Evolutionary conservation across 2,113 vertebrate genomes (phyloP).

Genomic region (Crotalus horridus): DNA sequence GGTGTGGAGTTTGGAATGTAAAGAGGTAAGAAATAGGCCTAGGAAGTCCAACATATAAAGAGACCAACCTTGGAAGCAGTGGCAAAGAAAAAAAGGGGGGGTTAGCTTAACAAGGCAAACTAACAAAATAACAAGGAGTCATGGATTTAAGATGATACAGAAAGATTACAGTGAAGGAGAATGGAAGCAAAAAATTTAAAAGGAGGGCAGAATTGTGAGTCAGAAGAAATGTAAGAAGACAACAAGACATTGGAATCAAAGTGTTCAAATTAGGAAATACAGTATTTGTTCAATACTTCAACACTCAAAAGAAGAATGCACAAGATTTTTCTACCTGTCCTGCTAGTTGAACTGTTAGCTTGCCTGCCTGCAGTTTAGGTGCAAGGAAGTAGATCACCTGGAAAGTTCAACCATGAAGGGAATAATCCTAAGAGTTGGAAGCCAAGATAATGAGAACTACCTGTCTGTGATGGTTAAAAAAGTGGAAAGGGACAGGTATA

Average conservation of each 20-base stretch:
- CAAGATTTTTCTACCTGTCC: not conserved
- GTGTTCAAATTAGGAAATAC: not conserved
- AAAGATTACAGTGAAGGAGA: not conserved
- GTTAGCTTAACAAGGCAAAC: not conserved
- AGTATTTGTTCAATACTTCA: not conserved
- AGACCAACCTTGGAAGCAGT: not conserved
- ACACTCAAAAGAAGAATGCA: not conserved
- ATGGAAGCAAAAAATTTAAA: not conserved
- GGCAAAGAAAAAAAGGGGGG: not conserved
- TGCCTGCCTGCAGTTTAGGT: not conserved
- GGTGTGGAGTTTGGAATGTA: not conserved
- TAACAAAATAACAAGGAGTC: not conserved
- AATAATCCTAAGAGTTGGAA: not conserved
- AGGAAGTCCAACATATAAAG: not conserved
- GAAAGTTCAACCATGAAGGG: not conserved
- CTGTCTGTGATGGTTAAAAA: not conserved
- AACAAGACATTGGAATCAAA: not conserved
- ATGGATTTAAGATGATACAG: not conserved
- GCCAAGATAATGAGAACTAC: not conserved
- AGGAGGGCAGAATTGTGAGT: not conserved
- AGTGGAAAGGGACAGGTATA: not conserved
- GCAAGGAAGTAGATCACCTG: not conserved
- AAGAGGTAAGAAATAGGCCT: not conserved
- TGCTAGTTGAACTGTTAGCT: not conserved
- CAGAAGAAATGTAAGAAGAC: not conserved